Evolutionary conservation across 2,113 vertebrate species (phyloP), one percentile per base, ranked within the genome.

Genomic region (Pluvialis apricaria): DNA sequence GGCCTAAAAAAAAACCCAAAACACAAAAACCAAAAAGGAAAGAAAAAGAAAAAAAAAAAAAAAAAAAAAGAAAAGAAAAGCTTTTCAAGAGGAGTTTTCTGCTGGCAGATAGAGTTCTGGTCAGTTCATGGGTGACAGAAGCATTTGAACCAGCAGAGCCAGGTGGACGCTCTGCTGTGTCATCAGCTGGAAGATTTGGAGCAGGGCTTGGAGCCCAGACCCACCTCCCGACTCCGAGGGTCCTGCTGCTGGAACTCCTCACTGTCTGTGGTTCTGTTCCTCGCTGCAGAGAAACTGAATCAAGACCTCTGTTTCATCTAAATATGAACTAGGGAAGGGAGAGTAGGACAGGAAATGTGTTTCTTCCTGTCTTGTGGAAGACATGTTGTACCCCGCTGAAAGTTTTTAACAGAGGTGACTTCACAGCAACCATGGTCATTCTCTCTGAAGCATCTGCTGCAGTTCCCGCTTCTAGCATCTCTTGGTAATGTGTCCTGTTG

Each of bases 141-240:
- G 22, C 3, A 1, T 49, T 68, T 71, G 64, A 45, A 34, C 0
- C 2, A 36, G 25, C 38, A 65, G 72, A 82, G 44, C 9, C 14
- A 14, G 51, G 10, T 26, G 76, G 3, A 1, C 0, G 6, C 34
- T 6, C 11, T 51, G 81, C 55, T 40, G 16, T 11, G 5, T 36
- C 6, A 2, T 31, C 20, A 18, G 3, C 11, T 10, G 32, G 28
- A 13, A 34, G 32, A 7, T 36, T n/a, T 47, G 68, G 68, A 47
- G 24, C 44, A 55, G 18, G 4, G 3, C 13, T 58, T 29, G 20
- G 49, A 20, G 38, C n/a, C 14, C 14, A 42, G 34, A n/a, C 44
- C 28, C 21, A 8, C n/a, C 9, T 9, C 0, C 1, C 0, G 9
- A 18, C 24, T 40, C 29, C 3, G 15, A 52, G 34, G 22, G 18